Evolutionary conservation across 1,140 invertebrate species (phyloP).

Genomic region (Papilio aristodemus): DNA sequence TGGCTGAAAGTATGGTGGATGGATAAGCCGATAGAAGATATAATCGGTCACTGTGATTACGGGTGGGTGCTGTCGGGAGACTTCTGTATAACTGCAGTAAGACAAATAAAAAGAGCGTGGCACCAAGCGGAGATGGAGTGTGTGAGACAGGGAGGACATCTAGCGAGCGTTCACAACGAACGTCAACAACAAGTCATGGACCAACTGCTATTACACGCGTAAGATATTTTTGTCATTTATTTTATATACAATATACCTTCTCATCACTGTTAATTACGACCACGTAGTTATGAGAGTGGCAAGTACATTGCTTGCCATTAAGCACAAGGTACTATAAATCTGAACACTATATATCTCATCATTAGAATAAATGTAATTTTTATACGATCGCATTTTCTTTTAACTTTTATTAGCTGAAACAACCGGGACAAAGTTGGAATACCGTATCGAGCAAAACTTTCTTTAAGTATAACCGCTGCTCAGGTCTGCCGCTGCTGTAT

Average conservation of each 20-base stretch:
- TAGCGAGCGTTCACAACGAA: slow-evolving; percentile 83
- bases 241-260: not conserved
- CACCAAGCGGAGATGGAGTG: slow-evolving; percentile 84
- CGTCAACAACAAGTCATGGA: slow-evolving; percentile 82
- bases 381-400: not conserved
- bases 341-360: too few species aligned
- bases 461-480: not conserved
- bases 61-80: slow-evolving; percentile 83
- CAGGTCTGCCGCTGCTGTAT: not conserved
- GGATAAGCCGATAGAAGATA: slow-evolving; percentile 79
- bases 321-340: too few species aligned
- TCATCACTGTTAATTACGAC: too few species aligned
- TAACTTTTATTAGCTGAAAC: not conserved
- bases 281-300: too few species aligned
- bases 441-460: not conserved
- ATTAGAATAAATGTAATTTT: too few species aligned
- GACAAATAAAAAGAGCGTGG: slow-evolving; percentile 82
- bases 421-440: not conserved
- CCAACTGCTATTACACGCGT: slow-evolving; percentile 83
- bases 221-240: slow-evolving; percentile 44
- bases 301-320: too few species aligned
- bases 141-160: slow-evolving; percentile 82
- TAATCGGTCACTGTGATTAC: slow-evolving; percentile 82
- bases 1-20: slow-evolving; percentile 79
- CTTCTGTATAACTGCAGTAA: slow-evolving; percentile 83